phyloP scores from a whole-genome alignment of 2,888 invertebrate genomes.

The Acanthococcus lagerstroemiae region DNA sequence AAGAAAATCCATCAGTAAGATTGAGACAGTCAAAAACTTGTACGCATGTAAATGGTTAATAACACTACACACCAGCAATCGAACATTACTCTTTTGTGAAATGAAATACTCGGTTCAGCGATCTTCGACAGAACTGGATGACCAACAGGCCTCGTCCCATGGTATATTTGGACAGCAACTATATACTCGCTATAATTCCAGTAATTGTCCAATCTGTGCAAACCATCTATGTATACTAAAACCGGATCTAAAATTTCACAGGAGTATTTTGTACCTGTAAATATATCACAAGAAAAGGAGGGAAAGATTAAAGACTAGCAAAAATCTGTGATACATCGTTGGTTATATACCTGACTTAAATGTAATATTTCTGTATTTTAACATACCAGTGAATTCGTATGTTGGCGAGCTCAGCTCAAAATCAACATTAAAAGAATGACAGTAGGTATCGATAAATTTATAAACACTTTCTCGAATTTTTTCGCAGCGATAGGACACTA shows the following conservation, averaged over 20 bases:
- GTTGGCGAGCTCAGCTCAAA: conserved; percentile 51
- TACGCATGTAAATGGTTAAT: conserved; percentile 21
- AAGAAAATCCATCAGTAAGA: conserved; percentile 25
- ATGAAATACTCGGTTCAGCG: conserved; percentile 54
- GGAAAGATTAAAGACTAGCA: neutral
- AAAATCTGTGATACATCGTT: neutral
- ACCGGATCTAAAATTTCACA: conserved; percentile 64
- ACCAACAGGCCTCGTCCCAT: conserved; percentile 72
- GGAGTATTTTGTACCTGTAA: conserved; percentile 48
- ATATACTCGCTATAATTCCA: conserved; percentile 81
- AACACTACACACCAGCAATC: conserved; percentile 61
- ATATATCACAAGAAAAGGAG: neutral
- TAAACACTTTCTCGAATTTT: conserved; percentile 70
- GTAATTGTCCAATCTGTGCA: conserved; percentile 63
- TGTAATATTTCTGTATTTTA: neutral
- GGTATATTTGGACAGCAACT: conserved; percentile 74
- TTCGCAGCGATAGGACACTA: conserved; percentile 56
- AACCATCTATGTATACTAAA: conserved; percentile 68
- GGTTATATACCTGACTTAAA: neutral
- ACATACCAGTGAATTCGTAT: conserved; percentile 29
- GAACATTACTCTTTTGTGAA: conserved; percentile 74
- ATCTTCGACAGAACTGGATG: conserved; percentile 62
- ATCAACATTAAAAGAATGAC: conserved; percentile 71
- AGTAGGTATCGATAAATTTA: conserved; percentile 73
- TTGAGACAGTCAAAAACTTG: conserved; percentile 7